A percentile compares a stretch with the other conserved stretches of the same genome.
Conservation (phyloP, 2,888 invertebrate genomes). For the Sycophila texana region DNA sequence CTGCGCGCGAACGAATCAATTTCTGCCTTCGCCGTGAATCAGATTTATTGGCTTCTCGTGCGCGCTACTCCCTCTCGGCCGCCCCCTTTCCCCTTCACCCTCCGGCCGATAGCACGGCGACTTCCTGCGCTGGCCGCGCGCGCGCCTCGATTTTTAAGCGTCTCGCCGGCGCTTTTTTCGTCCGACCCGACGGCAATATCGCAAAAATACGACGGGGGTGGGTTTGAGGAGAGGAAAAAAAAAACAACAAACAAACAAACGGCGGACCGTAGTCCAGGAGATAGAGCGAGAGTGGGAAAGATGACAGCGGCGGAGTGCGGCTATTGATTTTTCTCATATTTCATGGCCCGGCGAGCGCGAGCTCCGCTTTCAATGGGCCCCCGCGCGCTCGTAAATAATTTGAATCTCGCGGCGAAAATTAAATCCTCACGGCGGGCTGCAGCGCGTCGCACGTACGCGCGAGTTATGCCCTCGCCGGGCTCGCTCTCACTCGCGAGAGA, state of each 20-base stretch:
- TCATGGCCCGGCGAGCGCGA: constrained; percentile 7
- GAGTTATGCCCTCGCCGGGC: not conserved
- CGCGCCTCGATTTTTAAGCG: constrained; percentile 2
- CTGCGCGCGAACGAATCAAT: constrained; percentile 58
- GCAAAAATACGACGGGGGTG: not conserved
- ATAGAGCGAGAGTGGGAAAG: not conserved
- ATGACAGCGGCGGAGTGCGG: constrained; percentile 9
- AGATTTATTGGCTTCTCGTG: constrained; percentile 58
- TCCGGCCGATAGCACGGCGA: not conserved
- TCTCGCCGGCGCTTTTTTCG: constrained; percentile 11
- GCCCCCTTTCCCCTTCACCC: not conserved
- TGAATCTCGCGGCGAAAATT: constrained; percentile 52
- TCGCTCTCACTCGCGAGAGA: not conserved
- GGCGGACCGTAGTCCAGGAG: not conserved
- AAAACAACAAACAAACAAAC: constrained; percentile 14
- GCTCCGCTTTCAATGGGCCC: constrained; percentile 26
- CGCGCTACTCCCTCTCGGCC: constrained; percentile 24
- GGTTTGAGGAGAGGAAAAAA: not conserved
- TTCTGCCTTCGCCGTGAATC: constrained; percentile 57
- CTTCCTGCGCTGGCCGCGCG: constrained; percentile 16
- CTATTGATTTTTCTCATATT: constrained; percentile 49
- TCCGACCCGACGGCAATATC: not conserved
- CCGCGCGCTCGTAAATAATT: constrained; percentile 45
- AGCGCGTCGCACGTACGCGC: not conserved
- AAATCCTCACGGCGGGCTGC: constrained; percentile 34